A percentile compares a stretch with the other conserved stretches of the same genome.
Conservation (phyloP, 2,113 vertebrate species). For the Cathartes aura region DNA sequence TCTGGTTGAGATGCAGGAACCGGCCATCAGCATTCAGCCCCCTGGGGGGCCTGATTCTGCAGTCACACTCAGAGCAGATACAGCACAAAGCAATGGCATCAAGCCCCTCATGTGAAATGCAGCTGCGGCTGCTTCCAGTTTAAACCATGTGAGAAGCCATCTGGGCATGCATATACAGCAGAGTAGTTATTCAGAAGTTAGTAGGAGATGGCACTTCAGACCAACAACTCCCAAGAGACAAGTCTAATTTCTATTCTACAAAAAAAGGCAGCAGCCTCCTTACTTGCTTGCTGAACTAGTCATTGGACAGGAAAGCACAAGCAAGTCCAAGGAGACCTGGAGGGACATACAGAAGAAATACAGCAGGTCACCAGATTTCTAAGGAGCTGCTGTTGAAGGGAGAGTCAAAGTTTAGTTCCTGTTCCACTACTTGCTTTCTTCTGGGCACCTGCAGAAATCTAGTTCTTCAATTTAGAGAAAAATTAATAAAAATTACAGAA, state of each 20-base stretch:
- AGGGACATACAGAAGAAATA: not conserved
- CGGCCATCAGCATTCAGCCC: not conserved
- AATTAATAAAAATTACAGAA: not conserved
- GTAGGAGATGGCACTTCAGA: not conserved
- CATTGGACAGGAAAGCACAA: not conserved
- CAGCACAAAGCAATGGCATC: not conserved
- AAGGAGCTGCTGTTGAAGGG: not conserved
- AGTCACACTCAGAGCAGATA: not conserved
- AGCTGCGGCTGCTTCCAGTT: not conserved
- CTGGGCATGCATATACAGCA: not conserved
- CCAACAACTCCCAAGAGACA: not conserved
- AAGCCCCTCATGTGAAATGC: accelerated
- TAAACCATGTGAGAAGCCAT: not conserved
- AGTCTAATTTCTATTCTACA: not conserved
- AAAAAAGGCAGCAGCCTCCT: not conserved
- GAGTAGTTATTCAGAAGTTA: not conserved
- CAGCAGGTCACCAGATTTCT: not conserved
- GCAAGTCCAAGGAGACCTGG: not conserved
- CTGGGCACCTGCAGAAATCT: not conserved
- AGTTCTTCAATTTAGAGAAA: not conserved
- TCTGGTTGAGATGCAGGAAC: not conserved
- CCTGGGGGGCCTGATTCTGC: not conserved
- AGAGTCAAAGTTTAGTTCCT: not conserved
- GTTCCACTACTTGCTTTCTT: not conserved
- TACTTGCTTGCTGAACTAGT: not conserved